Percentiles rank a stretch among this genome's conserved stretches.
Conservation (phyloP, 30 jellyfish, hydroid and myxozoan genomes). For the Clytia hemisphaerica region DNA sequence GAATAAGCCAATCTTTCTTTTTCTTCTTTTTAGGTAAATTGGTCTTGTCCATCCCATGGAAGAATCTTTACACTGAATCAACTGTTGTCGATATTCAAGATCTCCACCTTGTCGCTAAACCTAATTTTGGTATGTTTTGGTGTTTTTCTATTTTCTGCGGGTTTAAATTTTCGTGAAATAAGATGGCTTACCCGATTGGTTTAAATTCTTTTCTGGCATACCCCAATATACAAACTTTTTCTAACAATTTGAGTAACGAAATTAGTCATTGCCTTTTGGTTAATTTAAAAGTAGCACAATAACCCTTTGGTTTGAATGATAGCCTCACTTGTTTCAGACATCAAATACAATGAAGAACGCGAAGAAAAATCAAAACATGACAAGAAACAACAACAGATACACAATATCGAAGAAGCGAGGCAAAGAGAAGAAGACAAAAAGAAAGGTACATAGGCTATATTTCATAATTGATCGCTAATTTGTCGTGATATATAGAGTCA, state of each 20-base stretch:
- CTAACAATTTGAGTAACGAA: too few relatives aligned
- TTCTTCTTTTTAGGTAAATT: slow-evolving; percentile 52
- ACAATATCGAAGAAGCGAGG: slow-evolving; percentile 83
- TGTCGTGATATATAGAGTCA: background rate
- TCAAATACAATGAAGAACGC: slow-evolving; percentile 53
- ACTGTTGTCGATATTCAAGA: slow-evolving; percentile 69
- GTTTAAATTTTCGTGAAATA: background rate
- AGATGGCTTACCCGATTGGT: background rate
- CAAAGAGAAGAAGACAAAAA: slow-evolving; percentile 54
- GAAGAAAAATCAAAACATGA: slow-evolving; percentile 60
- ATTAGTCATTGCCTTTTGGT: too few relatives aligned
- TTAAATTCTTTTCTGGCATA: background rate
- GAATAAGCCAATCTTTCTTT: background rate
- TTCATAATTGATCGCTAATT: background rate
- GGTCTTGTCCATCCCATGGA: slow-evolving; percentile 76
- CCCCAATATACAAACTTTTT: too few relatives aligned
- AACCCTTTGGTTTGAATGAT: too few relatives aligned
- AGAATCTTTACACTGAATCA: slow-evolving; percentile 71
- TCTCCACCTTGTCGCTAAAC: slow-evolving; percentile 75
- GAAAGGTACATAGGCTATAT: slow-evolving; percentile 28
- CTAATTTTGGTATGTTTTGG: slow-evolving; percentile 57
- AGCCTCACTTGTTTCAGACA: slow-evolving; percentile 40
- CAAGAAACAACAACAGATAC: slow-evolving; percentile 59
- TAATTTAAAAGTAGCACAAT: too few relatives aligned
- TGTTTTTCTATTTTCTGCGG: background rate